Base-by-base conservation (phyloP, 2,888 invertebrate genomes). In the Drosophila quasianomalipes region DNA sequence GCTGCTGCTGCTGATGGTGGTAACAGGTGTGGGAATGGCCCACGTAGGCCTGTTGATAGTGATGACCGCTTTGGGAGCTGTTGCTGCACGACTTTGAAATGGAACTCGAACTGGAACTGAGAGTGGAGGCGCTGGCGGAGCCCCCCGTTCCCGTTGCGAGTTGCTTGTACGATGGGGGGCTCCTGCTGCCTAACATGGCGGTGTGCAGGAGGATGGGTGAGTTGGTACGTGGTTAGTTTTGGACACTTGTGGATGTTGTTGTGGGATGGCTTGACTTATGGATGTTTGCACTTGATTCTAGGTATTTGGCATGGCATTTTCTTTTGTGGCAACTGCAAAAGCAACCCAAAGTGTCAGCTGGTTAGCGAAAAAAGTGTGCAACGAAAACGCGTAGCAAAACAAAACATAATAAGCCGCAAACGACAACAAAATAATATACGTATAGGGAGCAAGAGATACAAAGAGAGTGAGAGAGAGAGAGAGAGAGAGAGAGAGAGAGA, bases 111-210 rank as follows among this genome's bases (percentile, higher is more conserved):
- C 70, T 70, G 60, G 72, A 53, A 64, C 73, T 76, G 79, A 57
- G 51, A 68, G 76, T 76, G 59, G 80, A 77, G 51, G 64, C 66
- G 69, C 83, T 83, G 76, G 74, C 68, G 92, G 93, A 93, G 93
- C 93, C 92, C 92, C 93, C 93, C 92, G 85, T 82, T 68, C 93
- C 92, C 91, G 85, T 81, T 67, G 88, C 80, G 70, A 78, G 79
- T 49, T 81, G 80, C 74, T 89, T 90, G 75, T 88, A 84, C 65
- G 85, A 85, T 89, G 92, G 92, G 92, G 92, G 93, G 92, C 92
- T 93, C 92, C 93, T 90, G 78, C 82, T 91, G 79, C 88, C 81
- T 71, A 89, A 81, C 93, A 93, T 93, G 74, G 68, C 83, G 76
- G 60, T 37, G 75, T 66, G 74, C 71, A 72, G 74, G 73, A 81